Evolutionary conservation across 2,113 vertebrate species (phyloP).

Genomic region (Ovis canadensis): DNA sequence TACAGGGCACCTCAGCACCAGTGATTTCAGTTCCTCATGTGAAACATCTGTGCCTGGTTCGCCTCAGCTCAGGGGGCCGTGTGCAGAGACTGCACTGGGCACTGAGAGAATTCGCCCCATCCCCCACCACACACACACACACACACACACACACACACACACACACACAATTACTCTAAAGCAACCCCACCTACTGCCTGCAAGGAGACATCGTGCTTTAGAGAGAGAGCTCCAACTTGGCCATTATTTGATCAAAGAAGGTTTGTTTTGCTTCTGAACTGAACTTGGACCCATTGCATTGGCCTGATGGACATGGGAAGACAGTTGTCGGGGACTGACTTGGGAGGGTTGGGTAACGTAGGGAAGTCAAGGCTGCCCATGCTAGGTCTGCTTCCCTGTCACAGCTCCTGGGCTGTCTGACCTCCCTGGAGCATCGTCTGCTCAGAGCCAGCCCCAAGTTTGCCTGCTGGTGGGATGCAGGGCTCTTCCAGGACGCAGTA

Average conservation of each 20-base stretch:
- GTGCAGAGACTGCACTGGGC: rapidly evolving
- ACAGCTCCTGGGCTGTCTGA: not conserved
- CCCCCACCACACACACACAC: too few species aligned
- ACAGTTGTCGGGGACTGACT: not conserved
- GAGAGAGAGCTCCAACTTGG: rapidly evolving
- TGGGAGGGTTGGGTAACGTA: not conserved
- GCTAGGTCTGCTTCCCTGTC: not conserved
- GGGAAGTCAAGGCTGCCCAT: not conserved
- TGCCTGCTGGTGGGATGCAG: not conserved
- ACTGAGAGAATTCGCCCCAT: not conserved
- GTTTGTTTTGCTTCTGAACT: not conserved
- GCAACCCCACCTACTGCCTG: not conserved
- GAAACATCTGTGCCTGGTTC: not conserved
- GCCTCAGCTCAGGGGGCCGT: not conserved
- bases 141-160: too few species aligned
- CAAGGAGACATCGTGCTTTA: not conserved
- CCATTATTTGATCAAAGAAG: not conserved
- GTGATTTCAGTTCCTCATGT: not conserved
- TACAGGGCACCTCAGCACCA: not conserved
- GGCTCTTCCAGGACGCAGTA: not conserved
- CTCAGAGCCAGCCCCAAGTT: not conserved
- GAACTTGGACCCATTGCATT: not conserved
- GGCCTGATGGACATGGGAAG: not conserved
- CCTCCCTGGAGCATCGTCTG: not conserved
- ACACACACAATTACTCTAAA: rapidly evolving